Evolutionary conservation across 2,888 invertebrate genomes (phyloP).

Genomic region (Dryobotodes eremita): DNA sequence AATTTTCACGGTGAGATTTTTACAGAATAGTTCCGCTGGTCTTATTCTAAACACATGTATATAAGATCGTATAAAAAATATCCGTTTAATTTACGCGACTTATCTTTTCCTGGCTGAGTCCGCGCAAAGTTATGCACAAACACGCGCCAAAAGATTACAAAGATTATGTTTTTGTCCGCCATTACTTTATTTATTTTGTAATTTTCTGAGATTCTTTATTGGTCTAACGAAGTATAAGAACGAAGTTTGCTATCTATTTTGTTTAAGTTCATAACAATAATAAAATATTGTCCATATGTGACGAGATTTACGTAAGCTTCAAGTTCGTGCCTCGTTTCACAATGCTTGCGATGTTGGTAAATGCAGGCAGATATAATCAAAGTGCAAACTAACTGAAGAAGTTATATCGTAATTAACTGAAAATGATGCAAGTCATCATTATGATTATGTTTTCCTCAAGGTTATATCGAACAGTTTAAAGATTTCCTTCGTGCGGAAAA

Average conservation of each 20-base stretch:
- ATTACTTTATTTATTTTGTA: slow-evolving; percentile 30
- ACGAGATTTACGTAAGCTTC: background rate
- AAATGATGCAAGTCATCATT: background rate
- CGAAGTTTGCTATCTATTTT: background rate
- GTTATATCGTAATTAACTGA: background rate
- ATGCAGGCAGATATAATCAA: slow-evolving; percentile 2
- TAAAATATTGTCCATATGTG: background rate
- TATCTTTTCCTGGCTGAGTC: slow-evolving; percentile 16
- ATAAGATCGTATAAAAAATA: slow-evolving; percentile 5
- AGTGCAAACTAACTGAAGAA: background rate
- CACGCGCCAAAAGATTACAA: slow-evolving; percentile 45
- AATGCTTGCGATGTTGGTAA: background rate
- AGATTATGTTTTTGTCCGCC: slow-evolving; percentile 21
- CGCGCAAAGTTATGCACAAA: slow-evolving; percentile 50
- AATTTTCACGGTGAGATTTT: background rate
- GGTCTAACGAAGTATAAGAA: slow-evolving; percentile 3
- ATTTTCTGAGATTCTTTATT: slow-evolving; percentile 10
- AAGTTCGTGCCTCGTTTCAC: background rate
- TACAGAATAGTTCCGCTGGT: background rate
- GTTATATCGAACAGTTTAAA: background rate
- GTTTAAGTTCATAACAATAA: slow-evolving; percentile 11
- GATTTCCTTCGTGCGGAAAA: background rate
- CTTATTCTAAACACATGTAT: background rate
- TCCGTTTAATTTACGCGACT: slow-evolving; percentile 14
- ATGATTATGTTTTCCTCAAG: background rate